These are phyloP conservation scores for Embidobia sp. DNA, from an alignment of 2,888 invertebrate genomes.

Conservation along the genomic window DNA sequence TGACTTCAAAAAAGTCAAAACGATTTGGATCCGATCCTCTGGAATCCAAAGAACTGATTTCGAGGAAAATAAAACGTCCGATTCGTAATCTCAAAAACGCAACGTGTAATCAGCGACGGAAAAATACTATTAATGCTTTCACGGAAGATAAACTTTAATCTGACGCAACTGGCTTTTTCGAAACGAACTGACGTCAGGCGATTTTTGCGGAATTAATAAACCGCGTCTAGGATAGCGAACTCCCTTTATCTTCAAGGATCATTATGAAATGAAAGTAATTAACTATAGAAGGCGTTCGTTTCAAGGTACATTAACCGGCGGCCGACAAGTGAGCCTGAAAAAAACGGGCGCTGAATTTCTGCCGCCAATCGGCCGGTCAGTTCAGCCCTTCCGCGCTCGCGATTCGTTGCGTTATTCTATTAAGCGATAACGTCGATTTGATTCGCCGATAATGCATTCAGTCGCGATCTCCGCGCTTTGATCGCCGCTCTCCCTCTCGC, in stretches of 20 bases:
- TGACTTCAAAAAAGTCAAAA: no score
- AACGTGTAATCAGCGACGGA: no score
- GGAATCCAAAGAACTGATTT: no score
- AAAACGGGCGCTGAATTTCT: constrained; percentile 19
- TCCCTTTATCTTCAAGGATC: constrained; percentile 43
- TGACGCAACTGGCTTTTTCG: constrained; percentile 6
- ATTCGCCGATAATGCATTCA: no score
- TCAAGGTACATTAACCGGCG: constrained; percentile 41
- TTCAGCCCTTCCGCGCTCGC: neutral
- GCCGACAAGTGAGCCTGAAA: constrained; percentile 3
- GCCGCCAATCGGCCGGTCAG: constrained; percentile 14
- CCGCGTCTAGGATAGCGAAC: constrained; percentile 18
- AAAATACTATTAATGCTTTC: constrained; percentile 5
- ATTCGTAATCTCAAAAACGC: no score
- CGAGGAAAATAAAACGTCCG: no score
- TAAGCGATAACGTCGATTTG: constrained; percentile 16
- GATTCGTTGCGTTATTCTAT: constrained; percentile 5
- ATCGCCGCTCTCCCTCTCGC: no score
- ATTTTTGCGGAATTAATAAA: constrained; percentile 15
- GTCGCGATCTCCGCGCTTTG: no score
- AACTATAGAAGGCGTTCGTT: constrained; percentile 41
- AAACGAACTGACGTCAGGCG: constrained; percentile 1
- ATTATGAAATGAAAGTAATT: constrained; percentile 51
- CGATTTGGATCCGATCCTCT: no score
- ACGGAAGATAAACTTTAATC: constrained; percentile 1